Evolutionary conservation across 2,113 vertebrate genomes (phyloP).

Genomic region (Copsychus sechellarum): DNA sequence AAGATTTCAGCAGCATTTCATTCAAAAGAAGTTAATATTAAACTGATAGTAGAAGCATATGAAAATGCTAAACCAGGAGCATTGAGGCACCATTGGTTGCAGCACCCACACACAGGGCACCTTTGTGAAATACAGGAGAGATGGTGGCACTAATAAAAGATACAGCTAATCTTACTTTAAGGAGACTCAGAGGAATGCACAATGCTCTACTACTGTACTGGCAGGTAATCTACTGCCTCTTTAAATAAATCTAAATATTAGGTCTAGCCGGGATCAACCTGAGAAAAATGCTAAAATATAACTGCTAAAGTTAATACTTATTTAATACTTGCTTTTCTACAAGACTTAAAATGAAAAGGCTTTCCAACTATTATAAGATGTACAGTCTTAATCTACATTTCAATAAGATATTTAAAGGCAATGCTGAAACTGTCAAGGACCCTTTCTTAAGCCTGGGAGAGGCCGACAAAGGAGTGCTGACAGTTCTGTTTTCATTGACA

Average conservation of each 20-base stretch:
- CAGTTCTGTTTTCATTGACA: constrained; percentile 55
- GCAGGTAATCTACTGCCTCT: constrained; percentile 62
- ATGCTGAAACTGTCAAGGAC: constrained; percentile 63
- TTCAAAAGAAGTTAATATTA: not conserved
- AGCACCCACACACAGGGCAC: not conserved
- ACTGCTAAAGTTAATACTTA: constrained; percentile 56
- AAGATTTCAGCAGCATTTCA: not conserved
- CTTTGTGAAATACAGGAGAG: not conserved
- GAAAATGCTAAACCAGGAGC: not conserved
- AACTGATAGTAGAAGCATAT: not conserved
- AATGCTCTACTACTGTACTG: not conserved
- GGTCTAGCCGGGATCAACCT: constrained; percentile 56
- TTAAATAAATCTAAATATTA: constrained; percentile 68
- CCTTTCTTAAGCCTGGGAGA: constrained; percentile 69
- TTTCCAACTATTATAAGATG: constrained; percentile 65
- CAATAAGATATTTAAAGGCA: constrained; percentile 74
- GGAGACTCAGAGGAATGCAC: constrained; percentile 1
- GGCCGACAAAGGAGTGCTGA: constrained; percentile 59
- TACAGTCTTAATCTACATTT: constrained; percentile 73
- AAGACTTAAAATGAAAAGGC: constrained; percentile 67
- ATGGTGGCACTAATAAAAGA: not conserved
- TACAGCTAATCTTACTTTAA: constrained; percentile 25
- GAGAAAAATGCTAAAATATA: constrained; percentile 62
- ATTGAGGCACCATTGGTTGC: not conserved
- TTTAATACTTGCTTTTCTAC: constrained; percentile 69